Percentiles rank a stretch among this genome's conserved stretches.
phyloP scores from a whole-genome alignment of 2,797 vertebrate genomes.

The Pangasius krempfi region DNA sequence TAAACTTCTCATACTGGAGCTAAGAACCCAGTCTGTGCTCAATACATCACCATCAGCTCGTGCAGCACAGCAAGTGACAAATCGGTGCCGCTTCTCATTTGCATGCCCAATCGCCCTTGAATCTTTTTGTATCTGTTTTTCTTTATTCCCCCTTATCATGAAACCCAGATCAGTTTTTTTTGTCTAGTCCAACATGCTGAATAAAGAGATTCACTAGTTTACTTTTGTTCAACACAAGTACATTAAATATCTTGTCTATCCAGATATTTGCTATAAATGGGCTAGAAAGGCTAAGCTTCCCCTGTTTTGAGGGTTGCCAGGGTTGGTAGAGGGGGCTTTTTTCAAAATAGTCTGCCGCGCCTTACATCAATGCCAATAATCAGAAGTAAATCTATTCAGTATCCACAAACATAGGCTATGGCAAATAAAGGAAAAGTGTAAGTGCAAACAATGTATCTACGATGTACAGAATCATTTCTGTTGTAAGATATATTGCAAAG shows the following conservation, averaged over 20 bases:
- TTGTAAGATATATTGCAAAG: not conserved
- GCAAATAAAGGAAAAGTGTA: not conserved
- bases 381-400: not conserved
- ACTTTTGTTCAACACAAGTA: not conserved
- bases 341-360: not conserved
- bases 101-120: constrained; percentile 68
- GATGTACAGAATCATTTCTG: not conserved
- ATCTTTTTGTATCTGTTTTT: constrained; percentile 27
- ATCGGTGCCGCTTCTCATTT: constrained; percentile 75
- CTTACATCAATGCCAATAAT: not conserved
- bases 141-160: not conserved
- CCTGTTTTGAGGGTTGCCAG: too few relatives aligned
- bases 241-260: not conserved
- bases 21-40: constrained; percentile 36
- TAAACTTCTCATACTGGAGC: constrained; percentile 41
- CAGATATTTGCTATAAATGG: not conserved
- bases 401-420: not conserved
- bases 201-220: not conserved
- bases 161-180: not conserved
- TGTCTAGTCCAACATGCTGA: not conserved
- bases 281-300: not conserved
- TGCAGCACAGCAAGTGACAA: constrained; percentile 70
- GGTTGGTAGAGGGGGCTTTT: not conserved
- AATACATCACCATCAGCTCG: constrained; percentile 47
- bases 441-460: not conserved